Base-by-base conservation (phyloP, 2,113 vertebrate species). In the Leuciscus idus region DNA sequence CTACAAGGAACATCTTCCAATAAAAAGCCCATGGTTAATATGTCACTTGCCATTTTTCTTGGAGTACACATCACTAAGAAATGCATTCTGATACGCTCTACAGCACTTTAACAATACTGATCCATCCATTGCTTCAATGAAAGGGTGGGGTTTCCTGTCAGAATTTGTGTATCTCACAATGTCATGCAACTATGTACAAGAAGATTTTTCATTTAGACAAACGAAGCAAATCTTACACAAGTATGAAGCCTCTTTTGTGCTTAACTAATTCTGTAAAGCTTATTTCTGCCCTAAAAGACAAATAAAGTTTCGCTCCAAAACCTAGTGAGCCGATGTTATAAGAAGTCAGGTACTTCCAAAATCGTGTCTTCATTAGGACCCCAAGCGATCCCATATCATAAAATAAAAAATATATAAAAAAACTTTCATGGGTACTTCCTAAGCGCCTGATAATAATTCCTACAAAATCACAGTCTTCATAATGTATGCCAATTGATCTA, bases 121-220 rank as follows among this genome's bases (percentile, higher is more conserved):
- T 39, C 30, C 9, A 4, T 17, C 66, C 23, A 36, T 46, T 46
- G 21, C 17, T 57, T 17, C 2, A 77, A 13, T 21, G 30, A 75
- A 23, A 75, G 66, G 81, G 76, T 84, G 68, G 76, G 21, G 82
- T 77, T 89, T 89, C 88, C 85, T 89, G 59, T 84, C 52, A 66
- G 46, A 52, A 23, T 59, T 26, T 30, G 9, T 33, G 5, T 33
- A 66, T 84, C 66, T 83, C 48, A 57, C 52, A 59, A 72, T 48
- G n/a, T 4, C 33, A 55, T 50, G n/a, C 15, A 43, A 8, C 43
- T 64, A 28, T 73, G 70, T 70, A 73, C 21, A 23, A 74, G 21
- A 46, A 6, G 9, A 59, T 4, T 28, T 55, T 83, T 19, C 52
- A 19, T 9, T 4, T 10, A 28, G 9, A 36, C 17, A 36, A 72